Base-by-base conservation (phyloP, 2,797 vertebrate genomes). In the Rhyacichthys aspro region DNA sequence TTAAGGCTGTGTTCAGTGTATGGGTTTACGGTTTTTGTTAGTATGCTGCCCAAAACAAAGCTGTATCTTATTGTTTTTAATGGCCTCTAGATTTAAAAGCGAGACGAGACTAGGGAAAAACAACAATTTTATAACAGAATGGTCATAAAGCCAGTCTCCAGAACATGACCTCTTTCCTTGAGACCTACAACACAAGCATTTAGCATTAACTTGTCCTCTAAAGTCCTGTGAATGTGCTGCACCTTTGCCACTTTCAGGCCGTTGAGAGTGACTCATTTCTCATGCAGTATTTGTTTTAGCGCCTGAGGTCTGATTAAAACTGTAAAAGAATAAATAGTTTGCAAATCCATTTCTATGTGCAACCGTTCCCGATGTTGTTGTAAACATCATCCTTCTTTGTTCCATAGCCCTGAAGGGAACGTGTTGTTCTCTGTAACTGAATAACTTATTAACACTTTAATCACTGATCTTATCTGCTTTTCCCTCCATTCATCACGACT, bases 361-460 rank as follows among this genome's bases (percentile, higher is more conserved):
- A 52, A 8, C 16, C 17, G 36, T 16, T 4, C 12, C n/a, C 49
- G 18, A 8, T 37, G 49, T 17, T 12, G 11, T 50, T 52, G 18
- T 38, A 52, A 19, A 52, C 18, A 52, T 16, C 11, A 7, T 3
- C 34, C 8, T 34, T 37, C 16, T 52, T 52, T 52, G 49, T 52
- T 52, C 49, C 37, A 34, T 28, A 9, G 41, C 1, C 53, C 39
- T 19, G 11, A n/a, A n/a, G 38, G 19, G 11, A n/a, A 16, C 3
- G 48, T 39, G 43, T 42, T 34, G 1, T 47, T 43, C 62, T 59
- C 0, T 48, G 34, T 63, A 46, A 23, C 70, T 65, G 70, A 71
- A 78, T 28, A 62, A 64, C 65, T 63, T 68, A 79, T 67, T 19
- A 65, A 44, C 32, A 41, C 2, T 43, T 14, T 12, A 11, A 39